phyloP scores from a whole-genome alignment of 2,113 vertebrate genomes.

The Siniperca knerii region DNA sequence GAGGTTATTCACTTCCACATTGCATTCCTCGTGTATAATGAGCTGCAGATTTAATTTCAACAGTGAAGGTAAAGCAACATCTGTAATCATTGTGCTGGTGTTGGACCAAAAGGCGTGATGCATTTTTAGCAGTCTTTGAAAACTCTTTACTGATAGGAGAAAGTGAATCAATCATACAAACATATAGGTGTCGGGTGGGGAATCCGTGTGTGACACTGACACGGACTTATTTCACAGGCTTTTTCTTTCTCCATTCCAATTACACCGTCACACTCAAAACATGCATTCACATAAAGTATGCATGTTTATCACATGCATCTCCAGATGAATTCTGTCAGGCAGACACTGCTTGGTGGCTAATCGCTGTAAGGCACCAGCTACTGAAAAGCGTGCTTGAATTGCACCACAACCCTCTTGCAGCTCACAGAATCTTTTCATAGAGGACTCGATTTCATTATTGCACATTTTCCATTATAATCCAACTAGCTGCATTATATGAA shows the following conservation, averaged over 20 bases:
- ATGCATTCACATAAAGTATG: constrained; percentile 14
- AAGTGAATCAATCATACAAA: constrained; percentile 17
- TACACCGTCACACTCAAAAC: constrained; percentile 9
- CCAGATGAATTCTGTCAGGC: constrained; percentile 2
- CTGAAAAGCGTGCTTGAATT: constrained; percentile 24
- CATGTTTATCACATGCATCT: constrained; percentile 26
- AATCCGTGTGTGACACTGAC: neutral
- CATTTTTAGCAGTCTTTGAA: constrained; percentile 10
- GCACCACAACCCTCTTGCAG: neutral
- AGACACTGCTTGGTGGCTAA: constrained; percentile 17
- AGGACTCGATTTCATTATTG: constrained; percentile 17
- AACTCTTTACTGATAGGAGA: neutral
- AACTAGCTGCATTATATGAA: neutral
- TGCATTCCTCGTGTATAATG: neutral
- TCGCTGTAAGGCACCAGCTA: constrained; percentile 7
- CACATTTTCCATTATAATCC: constrained; percentile 11
- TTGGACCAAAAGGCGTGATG: constrained; percentile 1
- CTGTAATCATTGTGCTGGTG: neutral
- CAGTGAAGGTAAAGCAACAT: neutral
- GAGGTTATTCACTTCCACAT: neutral
- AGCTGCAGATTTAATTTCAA: constrained; percentile 11
- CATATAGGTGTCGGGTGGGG: neutral
- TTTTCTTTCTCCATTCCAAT: neutral
- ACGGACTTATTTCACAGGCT: neutral
- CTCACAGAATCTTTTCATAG: constrained; percentile 4